Percentiles rank a stretch among this genome's conserved stretches.
Evolutionary conservation across 2,888 invertebrate genomes (phyloP).

Genomic region (Laspeyria flexula): DNA sequence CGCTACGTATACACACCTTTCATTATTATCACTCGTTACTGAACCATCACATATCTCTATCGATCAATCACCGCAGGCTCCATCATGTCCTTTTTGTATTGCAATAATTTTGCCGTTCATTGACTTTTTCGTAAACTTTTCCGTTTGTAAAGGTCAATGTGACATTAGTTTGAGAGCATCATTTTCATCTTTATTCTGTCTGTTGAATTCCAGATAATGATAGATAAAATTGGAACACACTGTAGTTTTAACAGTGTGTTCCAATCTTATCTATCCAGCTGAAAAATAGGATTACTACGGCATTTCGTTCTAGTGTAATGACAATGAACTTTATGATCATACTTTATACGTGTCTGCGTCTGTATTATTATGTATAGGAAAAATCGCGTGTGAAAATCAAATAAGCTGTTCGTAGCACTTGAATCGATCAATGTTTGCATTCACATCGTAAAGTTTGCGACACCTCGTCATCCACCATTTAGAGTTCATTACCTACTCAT

Average conservation of each 20-base stretch:
- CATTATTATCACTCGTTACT: constrained; percentile 30
- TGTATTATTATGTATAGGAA: too few species aligned
- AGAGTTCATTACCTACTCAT: constrained; percentile 14
- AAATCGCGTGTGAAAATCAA: constrained; percentile 53
- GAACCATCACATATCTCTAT: constrained; percentile 1
- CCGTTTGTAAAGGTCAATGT: neutral
- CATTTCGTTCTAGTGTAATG: constrained; percentile 3
- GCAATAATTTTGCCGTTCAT: neutral
- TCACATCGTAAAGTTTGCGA: constrained; percentile 32
- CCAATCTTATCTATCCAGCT: too few species aligned
- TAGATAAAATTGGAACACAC: too few species aligned
- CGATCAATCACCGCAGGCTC: neutral
- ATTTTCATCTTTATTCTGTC: neutral
- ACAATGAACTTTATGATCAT: constrained; percentile 4
- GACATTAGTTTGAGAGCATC: neutral
- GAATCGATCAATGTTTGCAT: constrained; percentile 47
- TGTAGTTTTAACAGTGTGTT: too few species aligned
- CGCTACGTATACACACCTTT: constrained; percentile 38
- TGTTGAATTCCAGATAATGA: too few species aligned
- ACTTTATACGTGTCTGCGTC: constrained; percentile 15
- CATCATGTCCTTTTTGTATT: too few species aligned
- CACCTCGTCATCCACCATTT: constrained; percentile 30
- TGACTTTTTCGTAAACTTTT: too few species aligned
- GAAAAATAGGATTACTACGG: neutral
- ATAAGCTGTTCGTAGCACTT: constrained; percentile 40